Base-by-base conservation (phyloP, 2,888 invertebrate species). In the Platycheirus rosarum region DNA sequence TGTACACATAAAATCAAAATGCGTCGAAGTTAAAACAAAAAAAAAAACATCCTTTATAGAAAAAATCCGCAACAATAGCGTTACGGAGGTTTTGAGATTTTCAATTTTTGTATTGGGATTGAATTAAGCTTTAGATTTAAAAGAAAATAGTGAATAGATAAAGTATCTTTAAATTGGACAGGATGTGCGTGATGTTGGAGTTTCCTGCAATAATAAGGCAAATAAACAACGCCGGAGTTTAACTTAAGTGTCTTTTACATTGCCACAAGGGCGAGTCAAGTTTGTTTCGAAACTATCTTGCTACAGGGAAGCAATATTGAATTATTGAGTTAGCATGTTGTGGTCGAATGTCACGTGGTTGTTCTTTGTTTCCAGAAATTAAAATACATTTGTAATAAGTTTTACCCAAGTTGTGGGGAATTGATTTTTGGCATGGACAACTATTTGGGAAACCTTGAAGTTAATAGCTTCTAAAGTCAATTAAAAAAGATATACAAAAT, bases 11-110 rank as follows among this genome's bases (percentile, higher is more conserved):
- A 4, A 44, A 29, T 18, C 48, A 48, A 48, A 65, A 44, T 35
- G 49, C 18, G 73, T 66, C 69, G 29, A 26, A 44, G 44, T 46
- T 35, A 51, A 51, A 57, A 4, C 16, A 16, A 16, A 51, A 16
- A 29, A 32, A 11, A 6, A 51, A 29, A 48, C n/a, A n/a, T n/a
- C n/a, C n/a, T n/a, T n/a, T n/a, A n/a, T n/a, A 48, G n/a, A 29
- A 9, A 16, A 13, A 49, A 14, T 57, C 23, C 13, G 3, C 20
- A 55, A 55, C 55, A 40, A 60, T 60, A 29, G 57, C 16, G 42
- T n/a, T 16, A 29, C 60, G 44, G 18, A 44, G 60, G 23, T 60
- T 40, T 40, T 23, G 37, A 40, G 14, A 40, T 40, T 23, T 6
- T 23, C 3, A 32, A 57, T 51, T 18, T 35, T 20, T 18, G 35